Conservation (phyloP, 2,113 vertebrate genomes). For the Poeciliopsis prolifica region DNA sequence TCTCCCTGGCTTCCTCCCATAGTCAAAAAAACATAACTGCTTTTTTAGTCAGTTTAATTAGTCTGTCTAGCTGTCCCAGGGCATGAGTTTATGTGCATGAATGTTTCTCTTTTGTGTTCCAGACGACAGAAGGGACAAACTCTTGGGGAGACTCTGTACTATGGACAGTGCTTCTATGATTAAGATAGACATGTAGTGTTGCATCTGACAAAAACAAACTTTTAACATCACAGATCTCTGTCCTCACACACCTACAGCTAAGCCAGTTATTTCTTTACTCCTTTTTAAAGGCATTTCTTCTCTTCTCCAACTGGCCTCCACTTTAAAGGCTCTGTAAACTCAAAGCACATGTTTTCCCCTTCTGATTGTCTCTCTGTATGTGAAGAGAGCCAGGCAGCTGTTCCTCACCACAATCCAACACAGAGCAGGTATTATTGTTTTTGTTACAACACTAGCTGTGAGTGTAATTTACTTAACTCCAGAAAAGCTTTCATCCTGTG, state of each 20-base stretch:
- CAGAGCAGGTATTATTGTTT: slow-evolving; percentile 36
- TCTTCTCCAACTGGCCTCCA: slow-evolving; percentile 57
- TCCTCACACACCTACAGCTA: slow-evolving; percentile 35
- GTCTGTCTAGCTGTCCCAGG: too few relatives aligned
- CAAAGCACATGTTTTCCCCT: slow-evolving; percentile 67
- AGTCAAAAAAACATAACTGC: too few relatives aligned
- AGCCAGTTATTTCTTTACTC: slow-evolving; percentile 31
- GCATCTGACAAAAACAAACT: neutral
- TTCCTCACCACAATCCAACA: slow-evolving; percentile 29
- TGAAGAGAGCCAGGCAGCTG: slow-evolving; percentile 42
- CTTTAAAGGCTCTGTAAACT: slow-evolving; percentile 59
- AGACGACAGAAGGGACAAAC: too few relatives aligned
- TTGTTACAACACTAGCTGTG: neutral
- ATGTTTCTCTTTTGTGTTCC: too few relatives aligned
- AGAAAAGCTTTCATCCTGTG: neutral
- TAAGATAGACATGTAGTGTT: neutral
- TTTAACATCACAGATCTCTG: slow-evolving; percentile 18
- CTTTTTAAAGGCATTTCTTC: slow-evolving; percentile 30
- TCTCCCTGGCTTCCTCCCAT: too few relatives aligned
- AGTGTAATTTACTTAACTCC: neutral
- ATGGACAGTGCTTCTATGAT: slow-evolving; percentile 7
- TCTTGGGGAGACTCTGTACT: too few relatives aligned
- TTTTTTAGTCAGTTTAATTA: too few relatives aligned
- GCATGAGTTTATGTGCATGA: too few relatives aligned
- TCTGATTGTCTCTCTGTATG: slow-evolving; percentile 22